A percentile compares a stretch with the other conserved stretches of the same genome.
Conservation (phyloP, 2,888 invertebrate species). For the Spialia ferax region DNA sequence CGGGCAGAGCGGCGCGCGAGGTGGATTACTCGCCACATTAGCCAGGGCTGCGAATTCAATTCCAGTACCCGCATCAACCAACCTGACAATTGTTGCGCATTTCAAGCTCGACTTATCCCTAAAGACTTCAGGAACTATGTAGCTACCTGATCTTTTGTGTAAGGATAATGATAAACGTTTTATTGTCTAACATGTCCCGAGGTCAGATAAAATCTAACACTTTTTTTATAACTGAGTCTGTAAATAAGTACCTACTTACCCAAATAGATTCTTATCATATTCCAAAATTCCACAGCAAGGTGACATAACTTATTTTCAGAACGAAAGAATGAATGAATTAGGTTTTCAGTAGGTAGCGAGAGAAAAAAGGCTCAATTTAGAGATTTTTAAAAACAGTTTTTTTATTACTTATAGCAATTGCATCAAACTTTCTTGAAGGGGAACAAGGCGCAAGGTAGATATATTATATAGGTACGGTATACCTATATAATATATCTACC, state of each 20-base stretch:
- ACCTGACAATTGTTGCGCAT: conserved; percentile 77
- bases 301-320: too few relatives aligned
- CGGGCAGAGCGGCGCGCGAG: conserved; percentile 70
- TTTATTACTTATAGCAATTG: too few relatives aligned
- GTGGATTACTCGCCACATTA: conserved; percentile 81
- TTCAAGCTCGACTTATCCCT: conserved; percentile 50
- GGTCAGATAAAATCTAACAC: conserved; percentile 9
- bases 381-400: too few relatives aligned
- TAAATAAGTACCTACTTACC: not conserved
- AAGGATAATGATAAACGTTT: conserved; percentile 16
- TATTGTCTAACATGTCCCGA: not conserved
- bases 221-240: not conserved
- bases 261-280: too few relatives aligned
- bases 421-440: too few relatives aligned
- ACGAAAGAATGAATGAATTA: too few relatives aligned
- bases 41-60: conserved; percentile 65
- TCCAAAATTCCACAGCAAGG: too few relatives aligned
- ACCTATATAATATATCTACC: too few relatives aligned
- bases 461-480: too few relatives aligned
- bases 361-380: too few relatives aligned
- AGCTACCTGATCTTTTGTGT: conserved; percentile 35
- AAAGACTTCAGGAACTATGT: conserved; percentile 32
- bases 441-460: too few relatives aligned
- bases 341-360: too few relatives aligned
- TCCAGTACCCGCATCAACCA: conserved; percentile 66